Conservation (phyloP, 2,113 vertebrate genomes). For the Ariopsis seemanni region DNA sequence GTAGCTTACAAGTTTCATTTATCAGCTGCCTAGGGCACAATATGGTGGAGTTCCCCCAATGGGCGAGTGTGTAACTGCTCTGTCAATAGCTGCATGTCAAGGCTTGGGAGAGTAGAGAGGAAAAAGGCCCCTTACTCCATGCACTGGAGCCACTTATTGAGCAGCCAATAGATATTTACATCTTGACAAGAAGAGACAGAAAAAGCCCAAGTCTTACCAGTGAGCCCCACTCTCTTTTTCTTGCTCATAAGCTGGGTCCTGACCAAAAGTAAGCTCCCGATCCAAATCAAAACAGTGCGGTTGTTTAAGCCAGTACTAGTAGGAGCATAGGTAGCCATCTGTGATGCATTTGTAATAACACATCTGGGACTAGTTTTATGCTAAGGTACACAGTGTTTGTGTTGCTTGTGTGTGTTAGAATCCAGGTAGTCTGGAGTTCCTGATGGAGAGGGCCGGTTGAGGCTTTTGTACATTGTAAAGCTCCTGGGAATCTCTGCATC, state of each 20-base stretch:
- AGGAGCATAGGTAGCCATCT: slow-evolving; percentile 34
- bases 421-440: slow-evolving; percentile 55
- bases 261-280: slow-evolving; percentile 28
- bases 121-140: slow-evolving; percentile 81
- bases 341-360: slow-evolving; percentile 26
- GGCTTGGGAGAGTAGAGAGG: slow-evolving; percentile 75
- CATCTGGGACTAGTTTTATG: slow-evolving; percentile 39
- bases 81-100: slow-evolving; percentile 96
- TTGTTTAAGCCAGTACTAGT: slow-evolving; percentile 11
- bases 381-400: slow-evolving; percentile 6
- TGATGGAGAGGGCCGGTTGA: slow-evolving; percentile 59
- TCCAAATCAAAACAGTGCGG: not conserved
- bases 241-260: slow-evolving; percentile 16
- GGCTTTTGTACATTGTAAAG: slow-evolving; percentile 66
- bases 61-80: slow-evolving; percentile 94
- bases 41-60: slow-evolving; percentile 80
- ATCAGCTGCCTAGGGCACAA: slow-evolving; percentile 80
- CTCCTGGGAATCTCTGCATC: slow-evolving; percentile 74
- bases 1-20: slow-evolving; percentile 78
- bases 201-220: slow-evolving; percentile 59
- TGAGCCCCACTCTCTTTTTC: slow-evolving; percentile 49
- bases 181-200: slow-evolving; percentile 80
- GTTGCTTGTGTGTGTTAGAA: slow-evolving; percentile 62
- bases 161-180: slow-evolving; percentile 99
- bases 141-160: slow-evolving; percentile 94